Conservation (phyloP, 2,113 vertebrate genomes). For the Laticauda colubrina region DNA sequence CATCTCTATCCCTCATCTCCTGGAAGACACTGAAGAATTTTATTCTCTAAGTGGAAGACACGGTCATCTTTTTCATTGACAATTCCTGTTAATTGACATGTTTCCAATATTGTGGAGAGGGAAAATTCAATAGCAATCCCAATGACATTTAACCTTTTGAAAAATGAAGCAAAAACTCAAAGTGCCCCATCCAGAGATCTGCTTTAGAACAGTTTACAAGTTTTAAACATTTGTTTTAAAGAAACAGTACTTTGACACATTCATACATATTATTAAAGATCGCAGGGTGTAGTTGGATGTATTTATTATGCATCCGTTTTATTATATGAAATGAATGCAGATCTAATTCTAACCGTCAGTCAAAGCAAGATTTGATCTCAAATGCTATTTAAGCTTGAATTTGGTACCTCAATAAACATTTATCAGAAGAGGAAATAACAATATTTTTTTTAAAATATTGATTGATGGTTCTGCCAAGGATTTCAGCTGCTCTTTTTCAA, state of each 20-base stretch:
- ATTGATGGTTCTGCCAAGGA: neutral
- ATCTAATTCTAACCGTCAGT: neutral
- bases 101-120: no score
- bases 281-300: neutral
- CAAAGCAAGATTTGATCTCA: neutral
- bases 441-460: neutral
- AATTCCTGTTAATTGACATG: no score
- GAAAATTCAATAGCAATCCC: neutral
- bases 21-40: no score
- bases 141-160: neutral
- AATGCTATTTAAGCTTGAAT: neutral
- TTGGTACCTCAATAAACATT: neutral
- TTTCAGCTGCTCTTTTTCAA: neutral
- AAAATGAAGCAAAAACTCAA: neutral
- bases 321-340: neutral
- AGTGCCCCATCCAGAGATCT: neutral
- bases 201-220: neutral
- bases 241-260: neutral
- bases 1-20: no score
- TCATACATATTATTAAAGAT: neutral
- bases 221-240: neutral
- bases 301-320: neutral
- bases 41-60: no score
- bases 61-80: no score
- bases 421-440: neutral